Base-by-base conservation (phyloP, 2,888 invertebrate species). In the Acleris sparsana region DNA sequence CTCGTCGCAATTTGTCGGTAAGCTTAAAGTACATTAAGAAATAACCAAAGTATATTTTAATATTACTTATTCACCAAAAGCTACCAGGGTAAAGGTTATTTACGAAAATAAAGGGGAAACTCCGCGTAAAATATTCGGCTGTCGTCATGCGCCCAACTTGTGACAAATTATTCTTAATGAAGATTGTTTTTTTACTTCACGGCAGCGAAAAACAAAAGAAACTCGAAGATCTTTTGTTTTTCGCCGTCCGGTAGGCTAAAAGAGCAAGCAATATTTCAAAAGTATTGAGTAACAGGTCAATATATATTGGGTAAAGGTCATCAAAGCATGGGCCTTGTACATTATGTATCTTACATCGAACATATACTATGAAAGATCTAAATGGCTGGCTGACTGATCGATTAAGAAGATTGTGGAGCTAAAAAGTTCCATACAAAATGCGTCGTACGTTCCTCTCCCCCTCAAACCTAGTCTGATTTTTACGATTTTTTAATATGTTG, bases 101-200 rank as follows among this genome's bases (percentile, higher is more conserved):
- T 51, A 59, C 48, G 22, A 53, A 64, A 59, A 58, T 33, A 39
- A 58, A 29, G 58, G 46, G 58, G 25, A 59, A 39, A 59, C 39
- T 13, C 39, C 13, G 55, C n/a, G 49, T 55, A 46, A 60, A 60
- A 61, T 61, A 56, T 65, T 65, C 51, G 18, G 18, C 29, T 51
- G 60, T 65, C 65, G 20, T 20, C 43, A 44, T 29, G 51, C 60
- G 51, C 44, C 60, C 55, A 60, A 60, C 55, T 44, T 55, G 43
- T 65, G 65, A 65, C 65, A 55, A 60, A 65, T 60, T 60, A 55
- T 60, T 49, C 44, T n/a, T 65, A 65, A 65, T 65, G 51, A 60
- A 51, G 65, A 65, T 56, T 65, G 60, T 51, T 60, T 59, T 44
- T 64, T 60, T 60, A 65, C 60, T 43, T 39, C 33, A 18, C n/a